These are phyloP conservation scores for Anthrax anthrax DNA, from an alignment of 2,888 invertebrate genomes.

Conservation along the genomic window DNA sequence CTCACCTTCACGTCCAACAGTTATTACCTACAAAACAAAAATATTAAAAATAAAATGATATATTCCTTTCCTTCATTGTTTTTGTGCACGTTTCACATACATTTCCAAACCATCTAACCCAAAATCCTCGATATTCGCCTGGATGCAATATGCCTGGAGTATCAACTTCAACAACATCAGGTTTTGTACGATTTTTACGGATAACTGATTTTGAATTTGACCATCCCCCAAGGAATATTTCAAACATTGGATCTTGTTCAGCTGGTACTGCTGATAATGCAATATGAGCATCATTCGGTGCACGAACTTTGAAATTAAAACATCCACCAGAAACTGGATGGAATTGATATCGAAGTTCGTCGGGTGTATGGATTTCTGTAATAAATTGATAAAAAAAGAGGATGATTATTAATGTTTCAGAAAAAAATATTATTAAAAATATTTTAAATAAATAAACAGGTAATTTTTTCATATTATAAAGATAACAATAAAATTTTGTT, in stretches of 20 bases:
- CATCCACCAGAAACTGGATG: conserved; percentile 53
- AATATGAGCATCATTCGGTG: conserved; percentile 72
- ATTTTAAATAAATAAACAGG: too few relatives aligned
- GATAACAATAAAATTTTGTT: too few relatives aligned
- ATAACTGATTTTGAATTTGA: conserved; percentile 70
- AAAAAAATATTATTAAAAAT: not conserved
- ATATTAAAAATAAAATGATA: not conserved
- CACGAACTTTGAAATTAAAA: conserved; percentile 62
- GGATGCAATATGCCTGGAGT: conserved; percentile 59
- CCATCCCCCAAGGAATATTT: conserved; percentile 84
- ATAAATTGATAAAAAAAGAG: conserved; percentile 18
- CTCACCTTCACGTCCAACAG: conserved; percentile 60
- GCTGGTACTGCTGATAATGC: conserved; percentile 58
- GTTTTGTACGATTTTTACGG: conserved; percentile 60
- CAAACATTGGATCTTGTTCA: conserved; percentile 65
- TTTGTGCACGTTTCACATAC: too few relatives aligned
- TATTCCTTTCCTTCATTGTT: too few relatives aligned
- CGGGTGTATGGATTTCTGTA: conserved; percentile 63
- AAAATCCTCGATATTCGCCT: conserved; percentile 68
- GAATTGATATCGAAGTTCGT: conserved; percentile 70
- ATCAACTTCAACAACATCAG: conserved; percentile 53
- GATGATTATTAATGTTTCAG: too few relatives aligned
- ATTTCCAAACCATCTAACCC: conserved; percentile 53
- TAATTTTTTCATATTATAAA: too few relatives aligned
- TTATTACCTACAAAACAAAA: conserved; percentile 30